Percentiles rank a stretch among this genome's conserved stretches.
Conservation (phyloP, 2,113 vertebrate genomes). For the Papio anubis region DNA sequence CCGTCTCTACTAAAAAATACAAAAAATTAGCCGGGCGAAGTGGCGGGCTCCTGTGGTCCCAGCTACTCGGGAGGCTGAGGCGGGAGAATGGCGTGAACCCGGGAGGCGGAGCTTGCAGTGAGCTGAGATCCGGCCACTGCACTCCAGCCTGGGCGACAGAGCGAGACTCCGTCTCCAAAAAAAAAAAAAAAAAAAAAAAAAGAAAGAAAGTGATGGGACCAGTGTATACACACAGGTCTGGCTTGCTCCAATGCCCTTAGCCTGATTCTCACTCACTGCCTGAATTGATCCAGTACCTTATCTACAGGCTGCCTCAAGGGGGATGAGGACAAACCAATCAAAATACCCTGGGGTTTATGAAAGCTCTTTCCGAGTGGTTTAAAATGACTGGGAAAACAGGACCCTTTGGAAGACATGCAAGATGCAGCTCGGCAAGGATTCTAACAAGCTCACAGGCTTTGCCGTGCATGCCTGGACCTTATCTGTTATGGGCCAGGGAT, state of each 20-base stretch:
- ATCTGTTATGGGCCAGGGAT: neutral
- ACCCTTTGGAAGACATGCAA: conserved; percentile 32
- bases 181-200: too few species aligned
- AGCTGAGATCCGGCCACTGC: too few species aligned
- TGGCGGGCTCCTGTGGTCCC: too few species aligned
- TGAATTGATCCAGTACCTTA: neutral
- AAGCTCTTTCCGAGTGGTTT: neutral
- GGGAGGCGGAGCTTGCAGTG: too few species aligned
- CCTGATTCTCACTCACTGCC: neutral
- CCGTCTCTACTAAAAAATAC: too few species aligned
- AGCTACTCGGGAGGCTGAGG: too few species aligned
- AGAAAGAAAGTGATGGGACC: neutral
- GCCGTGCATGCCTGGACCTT: neutral
- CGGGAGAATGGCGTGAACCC: too few species aligned
- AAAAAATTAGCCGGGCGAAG: too few species aligned
- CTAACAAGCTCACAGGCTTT: conserved; percentile 39
- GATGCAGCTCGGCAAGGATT: conserved; percentile 13
- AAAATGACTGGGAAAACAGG: conserved; percentile 52
- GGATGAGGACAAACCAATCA: neutral
- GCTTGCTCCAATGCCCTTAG: neutral
- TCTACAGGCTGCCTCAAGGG: neutral
- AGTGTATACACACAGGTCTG: neutral
- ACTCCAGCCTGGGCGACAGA: too few species aligned
- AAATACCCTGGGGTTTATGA: neutral
- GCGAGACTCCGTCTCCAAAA: too few species aligned